Evolutionary conservation across 2,888 invertebrate species (phyloP), one percentile per base, ranked within the genome.

Genomic region (Parnassius glacialis): DNA sequence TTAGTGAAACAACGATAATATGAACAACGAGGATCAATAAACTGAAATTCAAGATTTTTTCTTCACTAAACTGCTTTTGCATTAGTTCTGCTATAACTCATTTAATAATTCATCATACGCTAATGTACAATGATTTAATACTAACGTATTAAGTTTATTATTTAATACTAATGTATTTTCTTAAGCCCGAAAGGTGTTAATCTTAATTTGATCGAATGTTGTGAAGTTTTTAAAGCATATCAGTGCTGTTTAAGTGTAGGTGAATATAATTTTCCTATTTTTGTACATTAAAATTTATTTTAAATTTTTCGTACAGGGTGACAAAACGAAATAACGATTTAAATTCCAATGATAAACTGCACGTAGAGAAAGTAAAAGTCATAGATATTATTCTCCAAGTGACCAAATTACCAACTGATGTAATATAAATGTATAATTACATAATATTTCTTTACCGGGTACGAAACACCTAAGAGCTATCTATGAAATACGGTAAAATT

Each of bases 191-290:
- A 67, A 65, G 84, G 81, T 79, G 72, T 68, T 75, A 81, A 81
- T 79, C 12, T 81, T 80, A 64, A 74, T 83, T 83, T 84, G 71
- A 80, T 79, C 77, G 67, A 70, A 80, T 75, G 85, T 86, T 87
- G 84, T 86, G 85, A 86, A 70, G 72, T 80, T 80, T 71, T 80
- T 75, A 74, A 83, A 73, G 83, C 87, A 87, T 87, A 87, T 86
- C 85, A 86, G 70, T 76, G 80, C 82, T 76, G 64, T 81, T 78
- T 79, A 78, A 76, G 70, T 73, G 68, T 76, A 70, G 72, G 76
- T 61, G 72, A 70, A 66, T 76, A 76, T 78, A 72, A 70, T 76
- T 79, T 74, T 77, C 71, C 73, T 75, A 78, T 77, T 76, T 78
- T 79, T 80, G 70, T 79, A 78, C 73, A 75, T 74, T 73, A 65